Evolutionary conservation across 2,888 invertebrate species (phyloP), one percentile per base, ranked within the genome.

Genomic region (Polydrusus pterygomalis): DNA sequence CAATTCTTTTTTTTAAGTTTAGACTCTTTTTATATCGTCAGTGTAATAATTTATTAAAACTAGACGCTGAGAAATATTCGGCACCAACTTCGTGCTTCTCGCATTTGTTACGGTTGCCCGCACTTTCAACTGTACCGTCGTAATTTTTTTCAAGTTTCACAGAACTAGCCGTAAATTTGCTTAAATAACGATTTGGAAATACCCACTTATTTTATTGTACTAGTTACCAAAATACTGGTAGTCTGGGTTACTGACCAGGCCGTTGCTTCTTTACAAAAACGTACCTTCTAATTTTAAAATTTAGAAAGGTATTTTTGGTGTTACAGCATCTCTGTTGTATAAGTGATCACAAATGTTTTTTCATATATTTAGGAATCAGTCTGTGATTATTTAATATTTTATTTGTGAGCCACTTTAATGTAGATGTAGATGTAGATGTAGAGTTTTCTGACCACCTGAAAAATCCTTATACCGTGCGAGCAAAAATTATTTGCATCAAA

Each of bases 161-260:
- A 25, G 30, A 54, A 54, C 6, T 54, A 54, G 54, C 30, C 11
- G 54, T 54, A 54, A 20, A 54, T 25, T 54, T 30, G 54, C 54
- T 30, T 54, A 30, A 54, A 54, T 54, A 30, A 54, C 25, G 25
- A 25, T 54, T 54, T 54, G 54, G 54, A 54, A 54, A 54, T 30
- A 54, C 54, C 54, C 54, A 54, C 54, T 54, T 54, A 20, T 54
- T 54, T 54, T 54, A 25, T 30, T 51, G 30, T 54, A 20, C 54
- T 54, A 30, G 54, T 54, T 20, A 54, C n/a, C 20, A 8, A 30
- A 54, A 54, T 20, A 54, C 25, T 51, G 51, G 51, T 11, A n/a
- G 47, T 17, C 34, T 34, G 34, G 47, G 47, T 47, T 47, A 47
- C n/a, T 47, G 47, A 47, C 47, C 47, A 43, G 43, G n/a, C 43